Evolutionary conservation across 2,113 vertebrate genomes (phyloP), one percentile per base, ranked within the genome.

Genomic region (Mixornis gularis): DNA sequence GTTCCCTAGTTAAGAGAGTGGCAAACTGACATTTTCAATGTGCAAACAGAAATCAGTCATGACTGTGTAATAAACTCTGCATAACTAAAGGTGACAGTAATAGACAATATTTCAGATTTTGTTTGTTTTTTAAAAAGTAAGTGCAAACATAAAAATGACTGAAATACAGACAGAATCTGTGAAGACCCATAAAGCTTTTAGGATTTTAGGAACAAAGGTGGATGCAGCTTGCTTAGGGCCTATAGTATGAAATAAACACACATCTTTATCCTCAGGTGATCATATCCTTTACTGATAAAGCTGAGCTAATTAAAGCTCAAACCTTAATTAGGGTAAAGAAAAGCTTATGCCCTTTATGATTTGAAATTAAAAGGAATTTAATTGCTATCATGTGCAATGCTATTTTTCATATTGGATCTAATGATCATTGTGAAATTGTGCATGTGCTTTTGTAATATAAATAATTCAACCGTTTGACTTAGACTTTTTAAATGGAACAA

Each of bases 301-400:
- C 7, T 70, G 32, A 91, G 59, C 41, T 79, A 87, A 85, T 89
- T 82, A 89, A 80, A 91, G 19, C 48, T 79, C 65, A 91, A 70
- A 69, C 12, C 30, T 79, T 89, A 93, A 95, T 92, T 77, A 83
- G 34, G 21, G 36, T 70, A 91, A 95, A 94, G 73, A 70, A 89
- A 95, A 72, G 88, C 25, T n/a, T 68, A 82, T 38, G 18, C 41
- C 71, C 65, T 87, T 95, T 72, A 79, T 29, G 34, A 73, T 66
- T 4, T 79, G 53, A 94, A 94, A 96, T 85, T 73, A 91, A 91
- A 66, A 84, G 69, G 53, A 71, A 49, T 84, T 90, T 70, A 94
- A 94, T 64, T 83, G 76, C 68, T 65, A 79, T 90, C 29, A 48
- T 38, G 59, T 72, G 43, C 48, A 92, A 55, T 48, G 26, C 32